Evolutionary conservation across 2,113 vertebrate genomes (phyloP).

Genomic region (Ictalurus furcatus): DNA sequence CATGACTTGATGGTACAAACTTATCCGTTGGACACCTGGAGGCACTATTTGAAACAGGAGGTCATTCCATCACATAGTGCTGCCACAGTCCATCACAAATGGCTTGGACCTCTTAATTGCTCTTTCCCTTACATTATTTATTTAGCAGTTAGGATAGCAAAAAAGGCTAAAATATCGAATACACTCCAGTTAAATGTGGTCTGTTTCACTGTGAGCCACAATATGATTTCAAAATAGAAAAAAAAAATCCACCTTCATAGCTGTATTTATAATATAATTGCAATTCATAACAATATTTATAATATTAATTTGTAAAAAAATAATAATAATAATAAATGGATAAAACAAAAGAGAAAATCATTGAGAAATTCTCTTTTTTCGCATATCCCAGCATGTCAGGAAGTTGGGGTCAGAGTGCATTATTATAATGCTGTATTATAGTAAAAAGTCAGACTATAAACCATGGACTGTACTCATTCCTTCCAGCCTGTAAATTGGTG

Average conservation of each 20-base stretch:
- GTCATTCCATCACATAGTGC: background rate
- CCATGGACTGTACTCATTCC: background rate
- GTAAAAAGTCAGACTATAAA: background rate
- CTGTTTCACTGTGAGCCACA: background rate
- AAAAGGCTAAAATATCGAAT: background rate
- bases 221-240: background rate
- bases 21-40: background rate
- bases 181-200: background rate
- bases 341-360: background rate
- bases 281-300: background rate
- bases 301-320: background rate
- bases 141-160: background rate
- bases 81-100: no score
- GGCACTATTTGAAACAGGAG: background rate
- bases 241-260: background rate
- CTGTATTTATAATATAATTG: background rate
- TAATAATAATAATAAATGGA: background rate
- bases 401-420: no score
- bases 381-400: no score
- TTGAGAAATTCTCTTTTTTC: no score
- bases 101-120: background rate
- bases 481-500: conserved; percentile 88
- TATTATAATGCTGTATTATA: background rate
- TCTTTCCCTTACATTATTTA: background rate
- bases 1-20: background rate